Evolutionary conservation across 2,888 invertebrate genomes (phyloP).

Genomic region (Baccha elongata): DNA sequence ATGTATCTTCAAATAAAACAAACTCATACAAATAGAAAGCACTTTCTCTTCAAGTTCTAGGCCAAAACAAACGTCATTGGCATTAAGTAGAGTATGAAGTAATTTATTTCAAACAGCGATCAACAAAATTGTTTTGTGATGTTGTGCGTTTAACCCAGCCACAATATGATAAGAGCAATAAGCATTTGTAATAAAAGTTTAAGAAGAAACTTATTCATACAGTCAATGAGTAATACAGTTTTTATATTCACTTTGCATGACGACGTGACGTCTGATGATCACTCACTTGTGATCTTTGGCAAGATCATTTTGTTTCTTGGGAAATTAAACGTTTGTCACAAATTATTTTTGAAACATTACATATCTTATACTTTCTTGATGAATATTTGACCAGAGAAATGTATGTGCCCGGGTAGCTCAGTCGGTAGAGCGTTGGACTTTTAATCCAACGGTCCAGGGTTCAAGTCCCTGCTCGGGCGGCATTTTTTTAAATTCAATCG

Average conservation of each 20-base stretch:
- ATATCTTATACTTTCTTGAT: not conserved
- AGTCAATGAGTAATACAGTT: conserved; percentile 8
- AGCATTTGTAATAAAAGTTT: not conserved
- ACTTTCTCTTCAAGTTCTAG: no score
- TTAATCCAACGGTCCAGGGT: conserved; percentile 74
- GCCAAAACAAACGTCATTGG: no score
- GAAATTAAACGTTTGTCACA: conserved; percentile 30
- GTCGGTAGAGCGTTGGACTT: conserved; percentile 74
- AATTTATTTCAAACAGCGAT: no score
- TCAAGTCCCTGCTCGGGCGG: conserved; percentile 74
- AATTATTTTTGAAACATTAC: conserved; percentile 38
- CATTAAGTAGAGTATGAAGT: no score
- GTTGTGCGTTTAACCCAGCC: not conserved
- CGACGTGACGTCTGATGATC: conserved; percentile 35
- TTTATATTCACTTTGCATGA: not conserved
- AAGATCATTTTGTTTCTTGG: conserved; percentile 27
- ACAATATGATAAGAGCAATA: not conserved
- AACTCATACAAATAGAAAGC: no score
- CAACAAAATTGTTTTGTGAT: not conserved
- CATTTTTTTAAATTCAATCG: conserved; percentile 27
- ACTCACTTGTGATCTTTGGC: conserved; percentile 14
- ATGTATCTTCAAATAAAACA: no score
- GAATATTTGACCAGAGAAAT: not conserved
- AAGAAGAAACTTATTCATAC: not conserved
- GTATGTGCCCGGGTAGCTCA: conserved; percentile 70